A percentile compares a stretch with the other conserved stretches of the same genome.
These are phyloP conservation scores for Drosophila tanythrix DNA, from an alignment of 2,888 invertebrate genomes.

Conservation along the genomic window DNA sequence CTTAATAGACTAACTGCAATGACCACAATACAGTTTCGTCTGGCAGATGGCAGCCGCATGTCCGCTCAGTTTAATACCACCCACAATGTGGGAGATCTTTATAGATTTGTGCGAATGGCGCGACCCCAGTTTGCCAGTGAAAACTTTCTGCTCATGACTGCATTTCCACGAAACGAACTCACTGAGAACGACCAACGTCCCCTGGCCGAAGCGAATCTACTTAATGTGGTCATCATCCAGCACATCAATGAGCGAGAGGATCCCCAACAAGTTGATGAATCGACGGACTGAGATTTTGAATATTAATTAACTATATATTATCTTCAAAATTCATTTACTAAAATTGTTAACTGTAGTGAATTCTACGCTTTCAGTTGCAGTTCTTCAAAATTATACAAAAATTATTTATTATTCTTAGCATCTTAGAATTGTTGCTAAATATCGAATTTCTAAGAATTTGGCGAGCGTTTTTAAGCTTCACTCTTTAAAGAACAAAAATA, in stretches of 20 bases:
- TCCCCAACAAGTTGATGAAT: not conserved
- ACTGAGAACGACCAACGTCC: constrained; percentile 53
- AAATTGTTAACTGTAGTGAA: not conserved
- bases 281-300: not conserved
- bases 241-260: constrained; percentile 48
- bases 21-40: constrained; percentile 63
- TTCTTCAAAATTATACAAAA: not conserved
- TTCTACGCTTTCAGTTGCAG: not conserved
- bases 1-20: constrained; percentile 34
- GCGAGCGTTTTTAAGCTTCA: not conserved
- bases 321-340: not conserved
- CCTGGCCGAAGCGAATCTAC: constrained; percentile 54
- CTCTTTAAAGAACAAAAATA: not conserved
- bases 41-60: constrained; percentile 65
- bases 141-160: constrained; percentile 55
- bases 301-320: not conserved
- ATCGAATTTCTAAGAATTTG: not conserved
- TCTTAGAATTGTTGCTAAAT: not conserved
- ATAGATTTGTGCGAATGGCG: constrained; percentile 58
- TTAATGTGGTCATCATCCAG: constrained; percentile 69
- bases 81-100: constrained; percentile 62
- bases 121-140: constrained; percentile 49
- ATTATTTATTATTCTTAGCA: not conserved
- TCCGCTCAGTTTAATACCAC: constrained; percentile 58
- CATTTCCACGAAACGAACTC: constrained; percentile 59